These are phyloP conservation scores for Pollenia griseotomentosa DNA, from an alignment of 2,888 invertebrate species.

Conservation along the genomic window DNA sequence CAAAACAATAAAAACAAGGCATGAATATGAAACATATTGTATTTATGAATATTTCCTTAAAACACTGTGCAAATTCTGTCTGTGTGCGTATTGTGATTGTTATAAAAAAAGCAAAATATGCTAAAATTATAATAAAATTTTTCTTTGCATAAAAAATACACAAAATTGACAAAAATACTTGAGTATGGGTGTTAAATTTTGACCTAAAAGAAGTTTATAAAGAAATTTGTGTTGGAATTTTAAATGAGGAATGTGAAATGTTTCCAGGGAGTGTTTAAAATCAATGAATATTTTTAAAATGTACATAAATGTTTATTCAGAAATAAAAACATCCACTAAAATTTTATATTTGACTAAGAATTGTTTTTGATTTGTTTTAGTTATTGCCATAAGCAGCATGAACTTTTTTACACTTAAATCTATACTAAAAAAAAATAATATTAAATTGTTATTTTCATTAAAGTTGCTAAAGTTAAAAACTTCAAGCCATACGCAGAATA, in stretches of 20 bases:
- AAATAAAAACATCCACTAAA: background rate
- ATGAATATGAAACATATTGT: background rate
- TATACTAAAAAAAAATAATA: no score
- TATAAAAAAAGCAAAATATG: background rate
- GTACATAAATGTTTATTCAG: background rate
- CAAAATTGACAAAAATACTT: background rate
- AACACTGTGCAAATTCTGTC: background rate
- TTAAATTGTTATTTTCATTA: no score
- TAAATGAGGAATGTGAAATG: no score
- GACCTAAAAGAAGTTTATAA: background rate
- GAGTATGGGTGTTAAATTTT: background rate
- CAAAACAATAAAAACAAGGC: background rate
- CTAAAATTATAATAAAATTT: slow-evolving; percentile 9
- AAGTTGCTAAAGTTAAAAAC: no score
- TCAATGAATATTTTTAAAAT: no score
- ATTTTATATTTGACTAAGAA: background rate
- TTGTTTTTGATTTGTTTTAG: no score
- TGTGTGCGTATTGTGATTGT: background rate
- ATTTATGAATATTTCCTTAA: background rate
- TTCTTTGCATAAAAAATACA: slow-evolving; percentile 17
- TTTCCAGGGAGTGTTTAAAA: no score
- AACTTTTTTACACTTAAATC: no score
- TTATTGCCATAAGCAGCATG: no score
- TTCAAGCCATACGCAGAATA: no score
- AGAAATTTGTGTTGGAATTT: background rate